phyloP scores from a whole-genome alignment of 2,888 invertebrate genomes.

The Nemotelus pantherinus region DNA sequence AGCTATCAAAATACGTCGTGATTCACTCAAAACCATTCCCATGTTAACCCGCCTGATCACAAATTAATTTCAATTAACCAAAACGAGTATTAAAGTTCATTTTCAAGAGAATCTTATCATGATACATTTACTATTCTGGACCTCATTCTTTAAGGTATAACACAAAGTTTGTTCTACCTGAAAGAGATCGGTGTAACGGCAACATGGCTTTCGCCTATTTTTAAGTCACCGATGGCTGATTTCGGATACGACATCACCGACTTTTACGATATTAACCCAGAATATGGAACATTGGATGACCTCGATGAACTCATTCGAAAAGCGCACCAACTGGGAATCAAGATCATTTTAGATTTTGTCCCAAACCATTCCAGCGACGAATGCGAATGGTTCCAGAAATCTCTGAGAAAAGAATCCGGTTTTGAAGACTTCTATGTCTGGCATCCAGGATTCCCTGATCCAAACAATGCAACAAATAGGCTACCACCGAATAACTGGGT shows the following conservation, averaged over 20 bases:
- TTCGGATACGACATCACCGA: constrained; percentile 74
- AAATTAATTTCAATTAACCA: too few species aligned
- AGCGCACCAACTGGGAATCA: constrained; percentile 65
- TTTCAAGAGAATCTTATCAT: too few species aligned
- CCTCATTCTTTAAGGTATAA: constrained; percentile 67
- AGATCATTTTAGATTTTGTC: constrained; percentile 66
- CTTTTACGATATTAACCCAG: constrained; percentile 70
- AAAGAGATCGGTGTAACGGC: constrained; percentile 68
- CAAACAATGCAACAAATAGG: constrained; percentile 52
- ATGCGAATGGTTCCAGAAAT: constrained; percentile 76
- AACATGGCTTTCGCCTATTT: constrained; percentile 74
- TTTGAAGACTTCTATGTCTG: constrained; percentile 80
- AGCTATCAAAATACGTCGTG: too few species aligned
- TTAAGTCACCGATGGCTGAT: constrained; percentile 71
- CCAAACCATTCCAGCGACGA: constrained; percentile 66
- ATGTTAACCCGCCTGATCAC: too few species aligned
- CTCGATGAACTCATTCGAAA: constrained; percentile 69
- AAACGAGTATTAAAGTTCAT: too few species aligned
- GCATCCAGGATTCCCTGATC: constrained; percentile 58
- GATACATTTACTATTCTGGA: too few species aligned
- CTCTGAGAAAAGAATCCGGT: constrained; percentile 67
- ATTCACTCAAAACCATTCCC: too few species aligned
- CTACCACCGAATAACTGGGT: constrained; percentile 70
- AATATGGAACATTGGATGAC: constrained; percentile 74
- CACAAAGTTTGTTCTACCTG: constrained; percentile 68